Evolutionary conservation across 2,888 invertebrate species (phyloP), one percentile per base, ranked within the genome.

Genomic region (Cyclophora punctaria): DNA sequence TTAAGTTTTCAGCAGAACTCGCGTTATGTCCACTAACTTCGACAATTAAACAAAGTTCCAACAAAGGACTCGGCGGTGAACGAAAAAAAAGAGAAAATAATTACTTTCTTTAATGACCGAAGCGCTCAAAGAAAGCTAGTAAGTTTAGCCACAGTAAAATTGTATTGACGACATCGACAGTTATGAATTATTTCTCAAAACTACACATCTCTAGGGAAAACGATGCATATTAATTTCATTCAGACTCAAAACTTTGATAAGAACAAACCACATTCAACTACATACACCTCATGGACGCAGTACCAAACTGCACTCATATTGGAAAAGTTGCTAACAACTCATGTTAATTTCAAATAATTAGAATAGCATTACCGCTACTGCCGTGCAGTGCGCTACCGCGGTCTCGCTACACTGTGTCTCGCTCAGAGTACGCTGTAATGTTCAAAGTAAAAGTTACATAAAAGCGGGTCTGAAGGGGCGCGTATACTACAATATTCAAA

Each of bases 11-110:
- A 64, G 60, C 53, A 56, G 52, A 50, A 44, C 56, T 56, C 58
- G 62, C 55, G 55, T 47, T 51, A 51, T 62, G 65, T 62, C 60
- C 56, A 52, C 60, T 53, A 83, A 83, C 81, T 84, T 83, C 61
- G 73, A 78, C 81, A 83, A 83, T 84, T 83, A 83, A 82, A 80
- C 78, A 66, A 72, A 78, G 69, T 80, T 75, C 63, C 66, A 69
- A 78, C 78, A 78, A 78, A 77, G 73, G 71, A 71, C 67, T 64
- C 59, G 51, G 45, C 57, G 60, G 58, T 44, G 48, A 56, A 41
- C 40, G 63, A 60, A 67, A 74, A 77, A 76, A 76, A 37, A 37
- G 37, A 59, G 68, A 69, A 80, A 81, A 81, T 76, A 80, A 82
- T 79, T 77, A 75, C 75, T 78, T 78, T 75, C 73, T 70, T 73